Base-by-base conservation (phyloP, 2,113 vertebrate species). In the Rostratula benghalensis region DNA sequence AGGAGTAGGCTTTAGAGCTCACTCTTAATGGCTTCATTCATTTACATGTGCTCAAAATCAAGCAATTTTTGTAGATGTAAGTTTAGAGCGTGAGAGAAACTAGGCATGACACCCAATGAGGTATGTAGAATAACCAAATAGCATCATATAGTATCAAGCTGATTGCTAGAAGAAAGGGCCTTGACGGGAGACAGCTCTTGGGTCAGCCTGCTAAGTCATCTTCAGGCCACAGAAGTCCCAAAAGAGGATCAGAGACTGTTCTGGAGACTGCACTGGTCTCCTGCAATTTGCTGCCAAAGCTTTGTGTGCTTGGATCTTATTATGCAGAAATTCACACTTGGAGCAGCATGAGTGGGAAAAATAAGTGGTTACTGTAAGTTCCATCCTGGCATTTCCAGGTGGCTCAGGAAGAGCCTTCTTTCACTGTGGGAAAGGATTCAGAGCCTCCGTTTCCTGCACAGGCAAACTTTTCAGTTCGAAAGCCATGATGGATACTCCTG, bases 391-490 rank as follows among this genome's bases (percentile, higher is more conserved):
- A 85, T 89, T 93, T 94, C 50, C 74, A 94, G 50, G 63, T 54
- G n/a, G 45, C 37, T 95, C 57, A 73, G 81, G 41, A 94, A 92
- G 63, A 65, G 41, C 63, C 81, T 82, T 56, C 50, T 70, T 57
- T 37, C 57, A 25, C 33, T 69, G 53, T 77, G 46, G 56, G 67
- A 67, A 92, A 93, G 35, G 25, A 75, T 68, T 71, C 1, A 1
- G 37, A 68, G 39, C 28, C 53, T 90, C 48, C 30, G n/a, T 30
- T 92, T 84, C 57, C 48, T 43, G 18, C 87, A 56, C 11, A 30
- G 31, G 71, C 23, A 92, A 96, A 96, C 92, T 95, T 96, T 75
- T 69, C 73, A 57, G 70, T 43, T 86, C 30, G 48, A 69, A 89
- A 78, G 57, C 31, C 53, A 14, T 6, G 48, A 53, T 10, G 20